A percentile compares a stretch with the other conserved stretches of the same genome.
Conservation (phyloP, 2,113 vertebrate genomes). For the Promerops cafer region DNA sequence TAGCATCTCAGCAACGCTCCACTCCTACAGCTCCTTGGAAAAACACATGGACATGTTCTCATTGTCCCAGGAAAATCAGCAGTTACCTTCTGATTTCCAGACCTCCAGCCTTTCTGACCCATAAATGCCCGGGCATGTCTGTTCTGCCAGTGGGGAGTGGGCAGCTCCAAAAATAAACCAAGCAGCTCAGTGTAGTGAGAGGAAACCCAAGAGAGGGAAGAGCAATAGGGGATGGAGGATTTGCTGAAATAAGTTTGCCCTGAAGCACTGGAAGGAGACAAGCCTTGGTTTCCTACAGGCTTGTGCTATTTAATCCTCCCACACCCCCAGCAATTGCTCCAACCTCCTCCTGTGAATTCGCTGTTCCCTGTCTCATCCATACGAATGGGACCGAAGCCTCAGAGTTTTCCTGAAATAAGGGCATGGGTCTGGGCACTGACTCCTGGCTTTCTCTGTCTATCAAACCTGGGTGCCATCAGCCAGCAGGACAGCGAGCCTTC, state of each 20-base stretch:
- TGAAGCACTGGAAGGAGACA: background rate
- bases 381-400: background rate
- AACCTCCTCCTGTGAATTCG: background rate
- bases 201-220: background rate
- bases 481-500: background rate
- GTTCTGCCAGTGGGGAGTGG: background rate
- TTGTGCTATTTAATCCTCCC: background rate
- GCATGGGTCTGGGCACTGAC: background rate
- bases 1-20: background rate
- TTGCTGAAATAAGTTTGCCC: background rate
- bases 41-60: background rate
- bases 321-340: background rate
- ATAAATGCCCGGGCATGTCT: background rate
- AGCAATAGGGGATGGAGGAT: background rate
- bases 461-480: rapidly evolving
- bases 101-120: background rate
- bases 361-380: background rate
- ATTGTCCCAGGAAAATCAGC: background rate
- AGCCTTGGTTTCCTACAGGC: background rate
- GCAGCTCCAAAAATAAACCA: background rate
- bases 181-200: background rate
- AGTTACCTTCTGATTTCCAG: background rate
- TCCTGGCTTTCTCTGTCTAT: background rate
- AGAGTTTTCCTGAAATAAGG: background rate
- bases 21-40: background rate